Evolutionary conservation across 1,140 invertebrate species (phyloP), one percentile per base, ranked within the genome.

Genomic region (Acromyrmex charruanus): DNA sequence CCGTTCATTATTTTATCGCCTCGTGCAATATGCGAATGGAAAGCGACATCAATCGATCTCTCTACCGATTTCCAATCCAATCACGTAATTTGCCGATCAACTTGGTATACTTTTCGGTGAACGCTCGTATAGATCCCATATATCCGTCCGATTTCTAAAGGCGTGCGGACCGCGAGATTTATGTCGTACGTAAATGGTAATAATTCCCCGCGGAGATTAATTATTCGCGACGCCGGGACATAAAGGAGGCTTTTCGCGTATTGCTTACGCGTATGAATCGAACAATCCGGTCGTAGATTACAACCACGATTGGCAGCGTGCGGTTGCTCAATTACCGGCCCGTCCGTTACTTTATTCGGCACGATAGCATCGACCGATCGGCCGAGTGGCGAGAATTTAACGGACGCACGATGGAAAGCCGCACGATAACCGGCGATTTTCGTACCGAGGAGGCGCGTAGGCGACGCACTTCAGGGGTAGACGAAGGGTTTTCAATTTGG

Each of bases 401-500:
- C 71, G 18, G 21, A 51, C 39, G 31, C 35, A 25, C 44, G 72
- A 87, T 77, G 71, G 44, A 31, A 66, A 44, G 79, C 39, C 77
- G 44, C 25, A 39, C 55, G 39, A 80, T 69, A 75, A 68, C 28
- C 87, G 68, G 55, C 69, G 85, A 44, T 86, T 77, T 49, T 59
- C 28, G 87, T 51, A 51, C 61, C 39, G 49, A 90, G 89, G 74
- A 88, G 87, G 90, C 72, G 80, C 49, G 77, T 63, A 75, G 74
- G 44, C 87, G 89, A 89, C 75, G 90, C 68, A 77, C 66, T 86
- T 77, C 77, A 86, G 51, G 49, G 89, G 74, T 86, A 84, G 87
- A 68, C 68, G 89, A 91, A 68, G 90, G 80, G 89, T 91, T 91
- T 91, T 91, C 90, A 91, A 91, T 91, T 91, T 91, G 77, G 87